Evolutionary conservation across 30 jellyfish, hydroid and myxozoan species (phyloP).

Genomic region (Haliclystus octoradiatus): DNA sequence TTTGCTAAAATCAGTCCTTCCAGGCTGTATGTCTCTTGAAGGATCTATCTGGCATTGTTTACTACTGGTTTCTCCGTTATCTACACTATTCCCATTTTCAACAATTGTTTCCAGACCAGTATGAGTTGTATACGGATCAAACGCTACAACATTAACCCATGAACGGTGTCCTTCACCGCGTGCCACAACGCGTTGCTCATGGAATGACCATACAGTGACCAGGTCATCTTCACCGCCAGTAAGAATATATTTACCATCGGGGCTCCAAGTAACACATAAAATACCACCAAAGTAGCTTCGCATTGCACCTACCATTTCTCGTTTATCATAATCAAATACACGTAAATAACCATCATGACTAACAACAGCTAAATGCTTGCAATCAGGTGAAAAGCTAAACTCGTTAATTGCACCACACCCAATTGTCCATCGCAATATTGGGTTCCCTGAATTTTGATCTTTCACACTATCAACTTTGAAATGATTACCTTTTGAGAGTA

Average conservation of each 20-base stretch:
- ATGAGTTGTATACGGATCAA: conserved; percentile 83
- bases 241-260: conserved; percentile 84
- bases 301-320: conserved; percentile 76
- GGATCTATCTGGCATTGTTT: conserved; percentile 17
- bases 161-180: conserved; percentile 96
- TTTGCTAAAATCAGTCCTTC: conserved; percentile 2
- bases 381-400: conserved; percentile 84
- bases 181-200: conserved; percentile 78
- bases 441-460: conserved; percentile 54
- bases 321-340: conserved; percentile 76
- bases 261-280: conserved; percentile 93
- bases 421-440: conserved; percentile 68
- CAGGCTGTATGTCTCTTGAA: background rate
- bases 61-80: conserved; percentile 23
- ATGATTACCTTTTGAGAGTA: conserved; percentile 44
- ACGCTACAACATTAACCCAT: conserved; percentile 88
- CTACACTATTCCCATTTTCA: conserved; percentile 27
- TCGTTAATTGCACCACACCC: conserved; percentile 79
- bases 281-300: conserved; percentile 89
- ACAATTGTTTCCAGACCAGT: conserved; percentile 36
- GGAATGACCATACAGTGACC: conserved; percentile 90
- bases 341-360: conserved; percentile 89
- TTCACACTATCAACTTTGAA: conserved; percentile 50
- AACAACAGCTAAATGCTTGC: conserved; percentile 71
- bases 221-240: conserved; percentile 97